Evolutionary conservation across 2,113 vertebrate genomes (phyloP), one percentile per base, ranked within the genome.

Genomic region (Strigops habroptila): DNA sequence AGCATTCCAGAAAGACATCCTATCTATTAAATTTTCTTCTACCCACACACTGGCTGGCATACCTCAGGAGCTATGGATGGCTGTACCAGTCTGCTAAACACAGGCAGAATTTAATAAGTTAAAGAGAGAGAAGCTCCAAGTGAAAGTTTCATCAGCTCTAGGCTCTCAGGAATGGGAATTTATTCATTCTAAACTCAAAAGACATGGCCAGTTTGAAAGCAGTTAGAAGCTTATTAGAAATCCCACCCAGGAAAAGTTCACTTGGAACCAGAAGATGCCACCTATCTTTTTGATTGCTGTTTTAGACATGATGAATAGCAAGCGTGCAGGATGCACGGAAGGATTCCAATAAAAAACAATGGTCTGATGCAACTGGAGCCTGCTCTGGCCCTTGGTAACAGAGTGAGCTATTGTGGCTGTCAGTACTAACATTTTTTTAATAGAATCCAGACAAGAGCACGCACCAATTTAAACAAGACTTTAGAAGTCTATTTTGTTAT

Each of bases 341-440:
- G 23, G 65, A 90, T 33, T 92, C 57, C 92, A 93, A 48, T 41
- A 35, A 62, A 65, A 48, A 67, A 90, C 92, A 95, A 96, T 84
- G 86, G 88, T 75, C 73, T 91, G 93, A 94, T 93, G 95, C 88
- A 95, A 96, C 52, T 9, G 27, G 70, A 88, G 92, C 86, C 76
- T 51, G 67, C 70, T 70, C 13, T 1, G 1, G 90, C 83, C 86
- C 81, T 73, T 75, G 74, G 76, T 92, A 76, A 86, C 62, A 9
- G 12, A 52, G 63, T 0, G 71, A 95, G 86, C 91, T 81, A 86
- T 88, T 96, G 95, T 86, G 86, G 83, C 81, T 92, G 86, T 55
- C 22, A 0, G 22, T 51, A 86, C 80, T 39, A 68, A 86, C 53
- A 62, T 39, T 84, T 67, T 76, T 90, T 86, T 95, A 96, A 96